Evolutionary conservation across 2,797 vertebrate species (phyloP).

Genomic region (Gymnothorax reevesii): DNA sequence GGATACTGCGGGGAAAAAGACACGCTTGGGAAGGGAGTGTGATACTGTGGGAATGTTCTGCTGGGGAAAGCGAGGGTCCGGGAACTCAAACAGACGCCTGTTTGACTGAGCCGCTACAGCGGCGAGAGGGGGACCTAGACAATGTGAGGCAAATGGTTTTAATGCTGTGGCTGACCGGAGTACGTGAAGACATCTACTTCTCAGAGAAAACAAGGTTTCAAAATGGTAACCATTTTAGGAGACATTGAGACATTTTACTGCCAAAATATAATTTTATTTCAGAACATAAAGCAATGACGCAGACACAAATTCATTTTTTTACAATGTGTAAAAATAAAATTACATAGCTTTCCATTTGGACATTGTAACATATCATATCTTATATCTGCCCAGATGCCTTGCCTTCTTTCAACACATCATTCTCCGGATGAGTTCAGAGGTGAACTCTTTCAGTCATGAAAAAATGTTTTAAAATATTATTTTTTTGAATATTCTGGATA

Average conservation of each 20-base stretch:
- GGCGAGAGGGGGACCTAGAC: too few relatives aligned
- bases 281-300: constrained; percentile 3
- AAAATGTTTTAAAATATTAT: background rate
- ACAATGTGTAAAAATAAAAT: constrained; percentile 8
- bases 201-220: background rate
- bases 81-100: too few relatives aligned
- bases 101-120: too few relatives aligned
- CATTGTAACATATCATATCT: background rate
- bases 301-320: background rate
- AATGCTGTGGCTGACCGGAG: too few relatives aligned
- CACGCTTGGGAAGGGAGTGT: too few relatives aligned
- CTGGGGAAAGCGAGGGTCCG: too few relatives aligned
- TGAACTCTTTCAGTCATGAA: background rate
- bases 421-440: background rate
- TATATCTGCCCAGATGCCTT: background rate
- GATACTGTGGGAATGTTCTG: too few relatives aligned
- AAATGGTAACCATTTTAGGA: too few relatives aligned
- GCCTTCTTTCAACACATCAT: background rate
- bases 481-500: background rate
- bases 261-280: constrained; percentile 22
- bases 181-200: background rate
- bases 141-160: too few relatives aligned
- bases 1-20: too few relatives aligned
- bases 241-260: constrained; percentile 1
- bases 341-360: background rate